Conservation (phyloP, 23 tunicate species). For the Phallusia fumigata region DNA sequence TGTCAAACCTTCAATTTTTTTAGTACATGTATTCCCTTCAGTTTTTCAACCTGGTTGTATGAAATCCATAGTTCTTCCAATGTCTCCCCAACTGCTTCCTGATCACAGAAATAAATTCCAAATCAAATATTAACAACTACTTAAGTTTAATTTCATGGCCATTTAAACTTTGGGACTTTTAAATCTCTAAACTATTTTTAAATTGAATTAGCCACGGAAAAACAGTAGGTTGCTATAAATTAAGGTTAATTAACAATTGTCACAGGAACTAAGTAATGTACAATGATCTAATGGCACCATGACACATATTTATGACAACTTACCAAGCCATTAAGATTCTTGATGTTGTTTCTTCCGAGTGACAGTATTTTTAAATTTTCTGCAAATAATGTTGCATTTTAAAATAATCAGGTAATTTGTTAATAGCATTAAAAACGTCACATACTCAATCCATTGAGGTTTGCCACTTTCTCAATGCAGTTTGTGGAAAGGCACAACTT, state of each 20-base stretch:
- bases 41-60: conserved; percentile 73
- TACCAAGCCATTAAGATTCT: conserved; percentile 93
- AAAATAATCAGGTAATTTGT: neutral
- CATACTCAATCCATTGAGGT: conserved; percentile 92
- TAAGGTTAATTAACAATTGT: neutral
- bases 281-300: neutral
- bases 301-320: neutral
- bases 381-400: neutral
- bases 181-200: too few relatives aligned
- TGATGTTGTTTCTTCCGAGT: conserved; percentile 90
- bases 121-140: too few relatives aligned
- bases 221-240: too few relatives aligned
- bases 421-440: neutral
- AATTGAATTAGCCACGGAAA: too few relatives aligned
- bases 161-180: too few relatives aligned
- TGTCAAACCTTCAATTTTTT: conserved; percentile 74
- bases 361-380: conserved; percentile 85
- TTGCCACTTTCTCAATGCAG: conserved; percentile 93
- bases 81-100: conserved; percentile 97
- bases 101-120: neutral
- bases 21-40: conserved; percentile 95
- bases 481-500: conserved; percentile 86
- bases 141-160: too few relatives aligned
- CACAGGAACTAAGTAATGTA: neutral
- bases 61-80: conserved; percentile 95